Conservation (phyloP, 2,888 invertebrate genomes). For the Epirrhoe tristata region DNA sequence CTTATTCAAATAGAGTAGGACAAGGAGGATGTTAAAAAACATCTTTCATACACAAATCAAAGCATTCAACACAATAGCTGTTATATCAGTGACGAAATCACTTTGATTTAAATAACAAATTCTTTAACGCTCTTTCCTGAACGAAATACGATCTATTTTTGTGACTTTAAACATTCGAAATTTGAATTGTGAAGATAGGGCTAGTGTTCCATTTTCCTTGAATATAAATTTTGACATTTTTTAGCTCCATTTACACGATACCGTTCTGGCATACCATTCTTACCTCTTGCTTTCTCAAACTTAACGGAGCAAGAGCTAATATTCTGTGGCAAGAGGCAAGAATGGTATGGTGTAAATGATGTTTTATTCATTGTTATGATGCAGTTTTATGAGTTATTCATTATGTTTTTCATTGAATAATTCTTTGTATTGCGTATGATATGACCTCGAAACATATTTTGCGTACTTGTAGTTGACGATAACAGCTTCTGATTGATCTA, state of each 20-base stretch:
- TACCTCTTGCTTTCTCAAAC: too few species aligned
- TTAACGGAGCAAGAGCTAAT: too few species aligned
- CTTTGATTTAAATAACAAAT: slow-evolving; percentile 49
- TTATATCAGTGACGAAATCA: slow-evolving; percentile 53
- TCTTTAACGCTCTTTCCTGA: neutral
- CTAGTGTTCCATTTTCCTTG: slow-evolving; percentile 43
- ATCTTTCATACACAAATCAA: slow-evolving; percentile 38
- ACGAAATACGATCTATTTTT: slow-evolving; percentile 17
- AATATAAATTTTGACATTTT: slow-evolving; percentile 41
- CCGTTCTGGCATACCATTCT: too few species aligned
- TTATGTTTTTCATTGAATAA: slow-evolving; percentile 22
- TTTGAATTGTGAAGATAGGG: slow-evolving; percentile 28
- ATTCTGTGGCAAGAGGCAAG: too few species aligned
- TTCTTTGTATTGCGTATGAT: slow-evolving; percentile 15
- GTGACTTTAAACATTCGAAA: slow-evolving; percentile 20
- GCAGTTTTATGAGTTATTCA: slow-evolving; percentile 36
- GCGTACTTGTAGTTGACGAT: slow-evolving; percentile 23
- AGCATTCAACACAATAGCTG: slow-evolving; percentile 39
- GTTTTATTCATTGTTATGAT: slow-evolving; percentile 36
- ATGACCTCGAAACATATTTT: slow-evolving; percentile 27
- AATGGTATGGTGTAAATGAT: too few species aligned
- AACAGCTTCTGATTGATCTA: slow-evolving; percentile 17
- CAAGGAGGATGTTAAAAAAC: slow-evolving; percentile 33
- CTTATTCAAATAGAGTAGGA: slow-evolving; percentile 29
- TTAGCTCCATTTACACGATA: too few species aligned